Conservation (phyloP, 2,797 vertebrate species). For the Aselliscus stoliczkanus region DNA sequence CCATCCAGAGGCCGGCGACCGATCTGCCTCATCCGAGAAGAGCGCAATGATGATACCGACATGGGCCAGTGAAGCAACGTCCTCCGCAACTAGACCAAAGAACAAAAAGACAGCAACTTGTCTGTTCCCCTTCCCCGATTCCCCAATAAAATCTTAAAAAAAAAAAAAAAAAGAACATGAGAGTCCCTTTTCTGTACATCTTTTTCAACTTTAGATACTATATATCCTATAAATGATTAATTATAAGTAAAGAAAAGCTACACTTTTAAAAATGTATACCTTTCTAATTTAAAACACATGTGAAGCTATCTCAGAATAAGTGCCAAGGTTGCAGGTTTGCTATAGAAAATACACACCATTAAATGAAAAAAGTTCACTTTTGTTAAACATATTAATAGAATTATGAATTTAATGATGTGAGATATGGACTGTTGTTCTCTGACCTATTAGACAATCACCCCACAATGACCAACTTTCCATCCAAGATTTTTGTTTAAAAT, state of each 20-base stretch:
- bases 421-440: not conserved
- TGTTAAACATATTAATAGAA: not conserved
- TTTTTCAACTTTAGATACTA: not conserved
- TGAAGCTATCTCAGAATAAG: not conserved
- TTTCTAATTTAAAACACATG: not conserved
- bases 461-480: not conserved
- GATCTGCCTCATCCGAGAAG: too few relatives aligned
- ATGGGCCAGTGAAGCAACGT: too few relatives aligned
- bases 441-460: not conserved
- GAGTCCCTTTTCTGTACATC: not conserved
- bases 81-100: too few relatives aligned
- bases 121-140: too few relatives aligned
- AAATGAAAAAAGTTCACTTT: not conserved
- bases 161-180: too few relatives aligned
- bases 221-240: not conserved
- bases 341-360: not conserved
- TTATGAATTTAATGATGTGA: not conserved
- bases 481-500: not conserved
- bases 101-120: too few relatives aligned
- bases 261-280: not conserved
- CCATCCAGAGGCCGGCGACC: too few relatives aligned
- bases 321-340: not conserved
- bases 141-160: too few relatives aligned
- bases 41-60: too few relatives aligned
- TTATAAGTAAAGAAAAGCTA: not conserved